These are phyloP conservation scores for Cryptocheilus praepositus DNA, from an alignment of 2,888 invertebrate genomes.

Conservation along the genomic window DNA sequence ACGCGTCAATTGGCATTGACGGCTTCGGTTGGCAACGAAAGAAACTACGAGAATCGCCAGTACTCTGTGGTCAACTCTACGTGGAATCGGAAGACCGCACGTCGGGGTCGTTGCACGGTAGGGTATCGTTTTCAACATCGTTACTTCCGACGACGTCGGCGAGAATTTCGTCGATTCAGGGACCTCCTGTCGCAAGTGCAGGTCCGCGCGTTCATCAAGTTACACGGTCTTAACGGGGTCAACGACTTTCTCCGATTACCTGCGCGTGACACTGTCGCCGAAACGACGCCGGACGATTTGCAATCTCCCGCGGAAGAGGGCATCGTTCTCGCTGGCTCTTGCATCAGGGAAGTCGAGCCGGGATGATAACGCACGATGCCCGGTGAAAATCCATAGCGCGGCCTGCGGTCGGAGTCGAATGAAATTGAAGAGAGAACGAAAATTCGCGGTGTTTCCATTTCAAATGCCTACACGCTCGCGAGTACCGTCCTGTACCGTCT, in stretches of 20 bases:
- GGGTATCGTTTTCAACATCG: conserved; percentile 31
- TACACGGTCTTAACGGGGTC: conserved; percentile 58
- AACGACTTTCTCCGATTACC: conserved; percentile 70
- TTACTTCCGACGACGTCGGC: conserved; percentile 37
- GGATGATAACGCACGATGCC: no score
- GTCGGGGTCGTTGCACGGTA: conserved; percentile 41
- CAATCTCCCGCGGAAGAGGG: conserved; percentile 24
- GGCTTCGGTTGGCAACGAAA: no score
- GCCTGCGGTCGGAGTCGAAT: no score
- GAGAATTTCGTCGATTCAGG: conserved; percentile 51
- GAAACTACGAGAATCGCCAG: conserved; percentile 17
- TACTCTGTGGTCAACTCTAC: conserved; percentile 1
- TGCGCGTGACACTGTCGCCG: conserved; percentile 51
- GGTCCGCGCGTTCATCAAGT: conserved; percentile 34
- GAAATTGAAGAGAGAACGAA: not conserved
- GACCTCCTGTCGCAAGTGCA: conserved; percentile 49
- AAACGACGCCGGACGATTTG: conserved; percentile 32
- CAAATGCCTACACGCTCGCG: no score
- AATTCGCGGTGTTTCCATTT: not conserved
- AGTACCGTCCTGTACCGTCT: no score
- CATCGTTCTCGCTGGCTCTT: no score
- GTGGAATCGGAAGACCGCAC: conserved; percentile 3
- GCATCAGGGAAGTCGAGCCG: no score
- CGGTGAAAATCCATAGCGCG: no score
- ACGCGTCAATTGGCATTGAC: no score